phyloP scores from a whole-genome alignment of 2,888 invertebrate genomes.

The Aradus depressus region DNA sequence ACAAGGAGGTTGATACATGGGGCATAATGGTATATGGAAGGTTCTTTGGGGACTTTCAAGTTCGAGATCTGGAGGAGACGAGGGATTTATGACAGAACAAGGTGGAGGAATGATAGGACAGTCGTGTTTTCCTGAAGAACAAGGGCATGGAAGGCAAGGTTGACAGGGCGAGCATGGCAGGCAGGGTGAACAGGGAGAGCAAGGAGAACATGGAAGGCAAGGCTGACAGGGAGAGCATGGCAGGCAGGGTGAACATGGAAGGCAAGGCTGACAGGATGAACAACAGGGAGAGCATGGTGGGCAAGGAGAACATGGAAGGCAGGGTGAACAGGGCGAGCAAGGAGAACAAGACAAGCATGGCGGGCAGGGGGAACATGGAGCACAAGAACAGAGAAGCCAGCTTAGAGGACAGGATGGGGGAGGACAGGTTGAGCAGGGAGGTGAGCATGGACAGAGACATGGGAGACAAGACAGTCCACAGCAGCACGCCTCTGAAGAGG shows the following conservation, averaged over 20 bases:
- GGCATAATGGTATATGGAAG: conserved; percentile 16
- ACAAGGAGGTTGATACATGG: conserved; percentile 10
- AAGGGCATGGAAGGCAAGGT: not conserved
- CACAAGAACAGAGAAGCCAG: not conserved
- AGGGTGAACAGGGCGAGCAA: conserved; percentile 1
- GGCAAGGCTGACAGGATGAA: not conserved
- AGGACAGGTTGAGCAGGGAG: too few relatives aligned
- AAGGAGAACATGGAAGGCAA: conserved; percentile 1
- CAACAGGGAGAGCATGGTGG: not conserved
- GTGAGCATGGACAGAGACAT: too few relatives aligned
- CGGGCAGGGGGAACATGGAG: not conserved
- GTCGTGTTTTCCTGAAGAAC: not conserved
- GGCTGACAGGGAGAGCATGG: not conserved
- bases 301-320: not conserved
- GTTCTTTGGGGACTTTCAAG: not conserved
- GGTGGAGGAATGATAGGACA: conserved; percentile 14
- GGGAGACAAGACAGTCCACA: not conserved
- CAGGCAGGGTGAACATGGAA: not conserved
- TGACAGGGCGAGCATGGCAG: not conserved
- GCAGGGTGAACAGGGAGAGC: not conserved
- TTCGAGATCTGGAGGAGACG: not conserved
- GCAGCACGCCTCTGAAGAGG: not conserved
- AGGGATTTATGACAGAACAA: not conserved
- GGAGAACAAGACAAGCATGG: not conserved
- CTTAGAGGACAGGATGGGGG: not conserved